Evolutionary conservation across 2,888 invertebrate genomes (phyloP), one percentile per base, ranked within the genome.

Genomic region (Acleris emargana): DNA sequence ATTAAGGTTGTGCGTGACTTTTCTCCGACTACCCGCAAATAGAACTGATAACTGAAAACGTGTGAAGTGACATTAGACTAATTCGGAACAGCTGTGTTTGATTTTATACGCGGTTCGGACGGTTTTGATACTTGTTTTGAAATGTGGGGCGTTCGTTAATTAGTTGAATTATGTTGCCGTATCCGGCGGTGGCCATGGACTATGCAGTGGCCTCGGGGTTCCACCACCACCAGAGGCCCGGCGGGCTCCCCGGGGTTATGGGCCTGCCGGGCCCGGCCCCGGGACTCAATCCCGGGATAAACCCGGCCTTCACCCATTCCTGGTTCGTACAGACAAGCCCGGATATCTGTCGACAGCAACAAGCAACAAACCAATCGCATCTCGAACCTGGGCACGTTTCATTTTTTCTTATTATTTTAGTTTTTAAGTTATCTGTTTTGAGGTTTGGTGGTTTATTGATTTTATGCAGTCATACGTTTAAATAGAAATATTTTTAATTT

Each of bases 361-460:
- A 93, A 94, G 94, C 93, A 93, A 94, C 94, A 89, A 93, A 93
- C 90, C 93, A 93, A 90, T 95, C 96, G 94, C 95, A 95, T 94
- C 96, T 97, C 94, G 97, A 97, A 95, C 97, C 97, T 94, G 97
- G 97, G 97, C 96, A 96, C 95, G 96, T 96, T 94, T 92, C 94
- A 93, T 94, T 91, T 90, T 76, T 89, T 91, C 86, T 82, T 86
- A 85, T 89, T 87, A 89, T 89, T 87, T 89, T 85, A 84, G 85
- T 91, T 89, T 86, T 82, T 60, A 64, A 82, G 74, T 82, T 82
- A 78, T 74, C 78, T 71, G 69, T 81, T 81, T 76, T 69, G 58
- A 53, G 42, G 61, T 76, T 55, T 59, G 72, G 72, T 77, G 71
- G 72, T 64, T 79, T 74, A 67, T 74, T 76, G 77, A 76, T 51